A percentile compares a stretch with the other conserved stretches of the same genome.
Evolutionary conservation across 2,888 invertebrate genomes (phyloP).

Genomic region (Cynaeus angustus): DNA sequence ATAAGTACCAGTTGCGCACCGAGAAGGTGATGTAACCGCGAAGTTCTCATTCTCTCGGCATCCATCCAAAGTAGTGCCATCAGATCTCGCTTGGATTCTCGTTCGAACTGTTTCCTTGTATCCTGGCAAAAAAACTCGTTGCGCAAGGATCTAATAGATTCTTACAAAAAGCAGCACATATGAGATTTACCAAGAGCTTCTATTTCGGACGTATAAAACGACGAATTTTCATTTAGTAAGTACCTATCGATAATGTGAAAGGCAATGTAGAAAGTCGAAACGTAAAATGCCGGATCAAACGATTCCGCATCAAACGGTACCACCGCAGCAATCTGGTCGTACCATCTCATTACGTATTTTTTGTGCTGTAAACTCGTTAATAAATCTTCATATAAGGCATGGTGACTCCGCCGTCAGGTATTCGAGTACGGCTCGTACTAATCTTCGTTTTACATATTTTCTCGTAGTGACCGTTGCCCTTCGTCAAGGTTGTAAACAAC

Average conservation of each 20-base stretch:
- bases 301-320: conserved; percentile 28
- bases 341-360: conserved; percentile 30
- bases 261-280: conserved; percentile 19
- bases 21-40: background rate
- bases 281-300: conserved; percentile 18
- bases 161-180: conserved; percentile 31
- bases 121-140: conserved; percentile 38
- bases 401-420: conserved; percentile 24
- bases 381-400: conserved; percentile 31
- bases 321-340: conserved; percentile 22
- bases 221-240: background rate
- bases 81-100: conserved; percentile 15
- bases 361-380: conserved; percentile 25
- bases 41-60: background rate
- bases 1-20: too few species aligned
- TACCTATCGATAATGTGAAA: conserved; percentile 1
- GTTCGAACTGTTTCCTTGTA: conserved; percentile 37
- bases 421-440: conserved; percentile 23
- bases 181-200: conserved; percentile 42
- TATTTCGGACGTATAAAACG: conserved; percentile 2
- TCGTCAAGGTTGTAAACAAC: conserved; percentile 29
- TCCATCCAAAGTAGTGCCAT: conserved; percentile 22
- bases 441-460: conserved; percentile 30
- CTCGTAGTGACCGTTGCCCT: conserved; percentile 32
- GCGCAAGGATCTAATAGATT: conserved; percentile 39